A percentile compares a stretch with the other conserved stretches of the same genome.
Evolutionary conservation across 2,888 invertebrate species (phyloP).

Genomic region (Dastarcus helophoroides): DNA sequence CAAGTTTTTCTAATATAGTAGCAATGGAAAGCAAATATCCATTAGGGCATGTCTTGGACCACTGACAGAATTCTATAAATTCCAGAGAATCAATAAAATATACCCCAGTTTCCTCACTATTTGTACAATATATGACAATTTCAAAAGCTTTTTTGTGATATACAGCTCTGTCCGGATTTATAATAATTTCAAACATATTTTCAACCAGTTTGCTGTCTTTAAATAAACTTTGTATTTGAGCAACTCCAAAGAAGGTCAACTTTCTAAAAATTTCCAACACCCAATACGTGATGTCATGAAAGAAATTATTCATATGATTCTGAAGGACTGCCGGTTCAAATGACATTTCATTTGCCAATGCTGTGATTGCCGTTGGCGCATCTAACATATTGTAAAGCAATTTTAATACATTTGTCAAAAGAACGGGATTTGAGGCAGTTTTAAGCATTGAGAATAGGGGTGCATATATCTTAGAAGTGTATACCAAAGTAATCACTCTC

Average conservation of each 20-base stretch:
- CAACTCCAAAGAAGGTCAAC: constrained; percentile 19
- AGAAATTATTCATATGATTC: constrained; percentile 14
- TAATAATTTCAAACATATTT: constrained; percentile 21
- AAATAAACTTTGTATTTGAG: constrained; percentile 20
- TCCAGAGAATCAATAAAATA: constrained; percentile 25
- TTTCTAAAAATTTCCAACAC: constrained; percentile 20
- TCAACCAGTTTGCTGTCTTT: constrained; percentile 19
- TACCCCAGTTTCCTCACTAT: constrained; percentile 19
- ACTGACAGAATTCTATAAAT: constrained; percentile 25
- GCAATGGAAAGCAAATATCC: constrained; percentile 17
- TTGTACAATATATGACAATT: constrained; percentile 23
- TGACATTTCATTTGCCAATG: constrained; percentile 17
- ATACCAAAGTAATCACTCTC: constrained; percentile 20
- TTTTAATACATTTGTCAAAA: constrained; percentile 18
- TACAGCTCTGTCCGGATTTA: constrained; percentile 15
- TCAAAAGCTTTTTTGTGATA: constrained; percentile 18
- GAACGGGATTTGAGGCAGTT: constrained; percentile 15
- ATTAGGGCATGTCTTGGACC: constrained; percentile 23
- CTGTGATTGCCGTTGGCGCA: constrained; percentile 18
- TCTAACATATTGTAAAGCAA: constrained; percentile 21
- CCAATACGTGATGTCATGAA: constrained; percentile 15
- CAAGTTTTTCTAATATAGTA: constrained; percentile 20
- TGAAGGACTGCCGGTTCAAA: constrained; percentile 19
- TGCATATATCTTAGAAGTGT: constrained; percentile 19
- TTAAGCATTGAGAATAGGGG: constrained; percentile 19